phyloP scores from a whole-genome alignment of 2,113 vertebrate species.

The Marcusenius ussheri region DNA sequence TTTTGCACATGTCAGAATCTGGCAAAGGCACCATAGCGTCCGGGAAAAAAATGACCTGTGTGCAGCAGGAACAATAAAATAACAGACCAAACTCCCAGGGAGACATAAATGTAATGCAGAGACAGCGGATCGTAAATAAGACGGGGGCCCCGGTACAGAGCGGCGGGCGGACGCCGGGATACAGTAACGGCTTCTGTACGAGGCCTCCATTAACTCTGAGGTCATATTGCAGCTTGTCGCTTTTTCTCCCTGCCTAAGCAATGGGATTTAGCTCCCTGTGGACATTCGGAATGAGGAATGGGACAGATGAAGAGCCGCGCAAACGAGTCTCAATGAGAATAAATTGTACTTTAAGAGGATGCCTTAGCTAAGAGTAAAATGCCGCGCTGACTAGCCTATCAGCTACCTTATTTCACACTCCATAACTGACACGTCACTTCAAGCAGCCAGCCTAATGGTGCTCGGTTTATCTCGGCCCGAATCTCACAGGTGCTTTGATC shows the following conservation, averaged over 20 bases:
- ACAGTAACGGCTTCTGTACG: neutral
- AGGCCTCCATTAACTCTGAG: neutral
- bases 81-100: neutral
- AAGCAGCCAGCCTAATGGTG: neutral
- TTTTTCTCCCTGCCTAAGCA: neutral
- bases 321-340: neutral
- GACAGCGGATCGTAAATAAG: conserved; percentile 15
- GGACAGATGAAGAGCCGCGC: neutral
- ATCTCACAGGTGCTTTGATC: neutral
- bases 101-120: neutral
- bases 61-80: conserved; percentile 1
- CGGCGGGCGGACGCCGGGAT: neutral
- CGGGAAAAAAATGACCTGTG: neutral
- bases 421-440: neutral
- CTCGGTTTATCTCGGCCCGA: neutral
- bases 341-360: neutral
- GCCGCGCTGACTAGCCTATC: neutral
- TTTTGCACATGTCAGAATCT: neutral
- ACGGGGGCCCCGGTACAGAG: neutral
- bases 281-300: neutral
- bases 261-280: neutral
- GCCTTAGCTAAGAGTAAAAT: neutral
- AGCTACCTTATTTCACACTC: neutral
- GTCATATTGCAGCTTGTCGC: neutral
- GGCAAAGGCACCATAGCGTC: neutral